Conservation (phyloP, 1,140 invertebrate species). For the Ylistrum balloti region DNA sequence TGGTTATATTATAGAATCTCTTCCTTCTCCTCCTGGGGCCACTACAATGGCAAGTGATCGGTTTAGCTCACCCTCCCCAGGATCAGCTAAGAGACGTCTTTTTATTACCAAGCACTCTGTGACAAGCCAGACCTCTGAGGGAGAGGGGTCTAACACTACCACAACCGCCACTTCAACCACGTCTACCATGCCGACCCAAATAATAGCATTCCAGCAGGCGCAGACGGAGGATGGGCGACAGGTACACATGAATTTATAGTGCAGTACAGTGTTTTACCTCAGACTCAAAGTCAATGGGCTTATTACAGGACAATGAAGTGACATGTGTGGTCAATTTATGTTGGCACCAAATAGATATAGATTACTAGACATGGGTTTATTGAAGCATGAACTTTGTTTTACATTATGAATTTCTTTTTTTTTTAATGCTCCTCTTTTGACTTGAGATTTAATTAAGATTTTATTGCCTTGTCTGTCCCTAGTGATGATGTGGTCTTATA, state of each 20-base stretch:
- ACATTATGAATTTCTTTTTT: too few relatives aligned
- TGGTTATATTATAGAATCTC: conserved; percentile 69
- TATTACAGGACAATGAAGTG: too few relatives aligned
- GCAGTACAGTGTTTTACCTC: too few relatives aligned
- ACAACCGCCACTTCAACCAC: conserved; percentile 26
- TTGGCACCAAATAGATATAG: too few relatives aligned
- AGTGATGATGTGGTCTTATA: too few relatives aligned
- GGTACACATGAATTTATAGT: conserved; percentile 61
- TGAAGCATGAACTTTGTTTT: too few relatives aligned
- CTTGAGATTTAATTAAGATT: too few relatives aligned
- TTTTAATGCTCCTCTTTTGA: too few relatives aligned
- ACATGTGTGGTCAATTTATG: too few relatives aligned
- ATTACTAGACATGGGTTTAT: too few relatives aligned
- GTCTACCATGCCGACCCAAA: conserved; percentile 46
- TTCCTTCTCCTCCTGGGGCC: conserved; percentile 78
- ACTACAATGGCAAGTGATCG: conserved; percentile 77
- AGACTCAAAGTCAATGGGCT: too few relatives aligned
- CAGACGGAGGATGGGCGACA: conserved; percentile 76
- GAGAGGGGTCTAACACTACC: conserved; percentile 44
- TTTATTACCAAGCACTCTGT: conserved; percentile 71
- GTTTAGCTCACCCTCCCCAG: conserved; percentile 81
- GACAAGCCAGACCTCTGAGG: conserved; percentile 25
- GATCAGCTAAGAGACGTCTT: conserved; percentile 80
- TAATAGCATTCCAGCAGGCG: conserved; percentile 75
- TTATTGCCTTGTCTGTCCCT: too few relatives aligned